A percentile compares a stretch with the other conserved stretches of the same genome.
These are phyloP conservation scores for Dipus sagitta DNA, from an alignment of 2,797 vertebrate species.

Conservation along the genomic window DNA sequence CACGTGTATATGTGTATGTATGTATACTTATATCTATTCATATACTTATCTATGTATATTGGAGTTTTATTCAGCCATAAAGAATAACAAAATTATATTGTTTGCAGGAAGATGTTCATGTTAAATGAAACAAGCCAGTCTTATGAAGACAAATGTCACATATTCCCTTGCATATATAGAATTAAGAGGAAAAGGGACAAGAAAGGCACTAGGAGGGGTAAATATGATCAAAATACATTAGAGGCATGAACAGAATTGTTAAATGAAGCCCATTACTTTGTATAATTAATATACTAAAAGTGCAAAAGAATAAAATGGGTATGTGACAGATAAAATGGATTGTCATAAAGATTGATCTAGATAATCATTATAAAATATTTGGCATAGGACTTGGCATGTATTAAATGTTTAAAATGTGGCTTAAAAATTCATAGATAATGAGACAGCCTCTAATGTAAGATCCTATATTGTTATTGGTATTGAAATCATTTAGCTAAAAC, in stretches of 20 bases:
- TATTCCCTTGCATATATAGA: not conserved
- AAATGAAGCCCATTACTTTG: not conserved
- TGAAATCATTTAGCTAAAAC: not conserved
- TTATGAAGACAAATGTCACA: not conserved
- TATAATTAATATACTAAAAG: not conserved
- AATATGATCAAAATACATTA: not conserved
- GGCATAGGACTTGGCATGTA: not conserved
- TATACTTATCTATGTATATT: no score
- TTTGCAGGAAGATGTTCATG: not conserved
- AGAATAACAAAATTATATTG: not conserved
- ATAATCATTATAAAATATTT: not conserved
- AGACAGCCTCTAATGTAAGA: not conserved
- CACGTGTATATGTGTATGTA: no score
- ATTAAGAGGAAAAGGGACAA: not conserved
- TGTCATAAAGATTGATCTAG: not conserved
- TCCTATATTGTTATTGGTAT: not conserved
- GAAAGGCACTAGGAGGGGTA: not conserved
- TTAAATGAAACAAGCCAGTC: not conserved
- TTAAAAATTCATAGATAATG: not conserved
- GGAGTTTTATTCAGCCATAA: not conserved
- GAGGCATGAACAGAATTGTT: not conserved
- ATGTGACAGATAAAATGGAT: not conserved
- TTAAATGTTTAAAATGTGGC: not conserved
- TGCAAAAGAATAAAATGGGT: not conserved
- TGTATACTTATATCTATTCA: no score